Evolutionary conservation across 2,797 vertebrate species (phyloP).

Genomic region (Borostomias antarcticus): DNA sequence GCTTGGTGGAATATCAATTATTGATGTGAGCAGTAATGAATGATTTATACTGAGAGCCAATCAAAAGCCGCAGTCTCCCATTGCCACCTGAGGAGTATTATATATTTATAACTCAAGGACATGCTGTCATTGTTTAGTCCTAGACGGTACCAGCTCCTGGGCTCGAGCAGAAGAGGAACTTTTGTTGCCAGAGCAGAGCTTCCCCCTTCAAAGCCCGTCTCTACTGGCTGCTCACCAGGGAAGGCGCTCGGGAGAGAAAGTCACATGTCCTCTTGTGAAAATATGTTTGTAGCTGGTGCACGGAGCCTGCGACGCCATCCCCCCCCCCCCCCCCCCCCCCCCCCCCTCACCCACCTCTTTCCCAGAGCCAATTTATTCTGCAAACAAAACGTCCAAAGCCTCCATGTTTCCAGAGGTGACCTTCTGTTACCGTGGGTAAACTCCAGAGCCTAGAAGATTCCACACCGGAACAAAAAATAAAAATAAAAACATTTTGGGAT

Average conservation of each 20-base stretch:
- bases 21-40: slow-evolving; percentile 82
- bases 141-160: slow-evolving; percentile 58
- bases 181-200: slow-evolving; percentile 61
- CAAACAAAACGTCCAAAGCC: neutral
- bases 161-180: slow-evolving; percentile 59
- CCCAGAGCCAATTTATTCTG: slow-evolving; percentile 2
- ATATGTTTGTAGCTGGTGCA: slow-evolving; percentile 28
- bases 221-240: slow-evolving; percentile 66
- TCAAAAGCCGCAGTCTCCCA: slow-evolving; percentile 76
- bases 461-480: too few species aligned
- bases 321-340: neutral
- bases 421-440: neutral
- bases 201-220: slow-evolving; percentile 63
- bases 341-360: neutral
- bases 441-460: neutral
- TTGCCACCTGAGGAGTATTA: slow-evolving; percentile 78
- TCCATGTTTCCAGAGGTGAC: neutral
- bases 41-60: slow-evolving; percentile 84
- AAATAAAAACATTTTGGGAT: too few species aligned
- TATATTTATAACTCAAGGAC: slow-evolving; percentile 86
- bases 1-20: slow-evolving; percentile 82
- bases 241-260: slow-evolving; percentile 50
- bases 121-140: slow-evolving; percentile 80
- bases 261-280: slow-evolving; percentile 44
- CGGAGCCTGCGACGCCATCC: neutral